A percentile compares a stretch with the other conserved stretches of the same genome.
Conservation (phyloP, 1,140 invertebrate genomes). For the Drosophila kikkawai region DNA sequence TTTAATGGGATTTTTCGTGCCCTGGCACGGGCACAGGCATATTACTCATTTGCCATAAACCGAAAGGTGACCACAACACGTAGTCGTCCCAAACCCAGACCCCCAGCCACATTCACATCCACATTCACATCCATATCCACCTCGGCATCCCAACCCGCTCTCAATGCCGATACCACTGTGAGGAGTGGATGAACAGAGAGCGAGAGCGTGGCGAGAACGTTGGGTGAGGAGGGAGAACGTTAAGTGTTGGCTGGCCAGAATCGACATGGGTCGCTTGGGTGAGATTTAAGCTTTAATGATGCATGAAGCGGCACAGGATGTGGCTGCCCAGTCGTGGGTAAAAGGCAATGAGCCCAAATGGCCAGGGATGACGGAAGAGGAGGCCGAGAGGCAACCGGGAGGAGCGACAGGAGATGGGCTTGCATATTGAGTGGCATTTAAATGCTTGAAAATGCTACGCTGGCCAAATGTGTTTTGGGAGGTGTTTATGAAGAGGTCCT, state of each 20-base stretch:
- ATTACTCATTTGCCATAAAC: slow-evolving; percentile 83
- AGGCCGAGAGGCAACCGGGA: not conserved
- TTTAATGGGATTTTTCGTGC: slow-evolving; percentile 79
- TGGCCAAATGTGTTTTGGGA: slow-evolving; percentile 60
- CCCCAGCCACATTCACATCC: slow-evolving; percentile 21
- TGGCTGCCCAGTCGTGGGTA: slow-evolving; percentile 82
- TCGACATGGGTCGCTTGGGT: slow-evolving; percentile 80
- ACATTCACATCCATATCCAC: slow-evolving; percentile 10
- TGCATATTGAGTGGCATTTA: slow-evolving; percentile 83
- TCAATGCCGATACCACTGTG: slow-evolving; percentile 12
- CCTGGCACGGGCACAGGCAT: slow-evolving; percentile 56
- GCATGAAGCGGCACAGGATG: slow-evolving; percentile 83
- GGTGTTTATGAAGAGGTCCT: slow-evolving; percentile 75
- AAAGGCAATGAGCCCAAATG: slow-evolving; percentile 82
- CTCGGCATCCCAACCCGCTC: slow-evolving; percentile 6
- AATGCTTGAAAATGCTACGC: slow-evolving; percentile 73
- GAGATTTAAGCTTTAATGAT: slow-evolving; percentile 84
- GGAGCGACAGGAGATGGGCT: slow-evolving; percentile 53
- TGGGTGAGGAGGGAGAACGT: slow-evolving; percentile 47
- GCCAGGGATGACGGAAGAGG: slow-evolving; percentile 22
- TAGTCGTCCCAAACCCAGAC: slow-evolving; percentile 43
- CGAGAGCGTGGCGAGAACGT: slow-evolving; percentile 3
- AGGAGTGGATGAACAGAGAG: slow-evolving; percentile 22
- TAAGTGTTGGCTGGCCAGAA: slow-evolving; percentile 76
- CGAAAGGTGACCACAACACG: slow-evolving; percentile 82